Evolutionary conservation across 1,140 invertebrate species (phyloP).

Genomic region (Micrasema minimum): DNA sequence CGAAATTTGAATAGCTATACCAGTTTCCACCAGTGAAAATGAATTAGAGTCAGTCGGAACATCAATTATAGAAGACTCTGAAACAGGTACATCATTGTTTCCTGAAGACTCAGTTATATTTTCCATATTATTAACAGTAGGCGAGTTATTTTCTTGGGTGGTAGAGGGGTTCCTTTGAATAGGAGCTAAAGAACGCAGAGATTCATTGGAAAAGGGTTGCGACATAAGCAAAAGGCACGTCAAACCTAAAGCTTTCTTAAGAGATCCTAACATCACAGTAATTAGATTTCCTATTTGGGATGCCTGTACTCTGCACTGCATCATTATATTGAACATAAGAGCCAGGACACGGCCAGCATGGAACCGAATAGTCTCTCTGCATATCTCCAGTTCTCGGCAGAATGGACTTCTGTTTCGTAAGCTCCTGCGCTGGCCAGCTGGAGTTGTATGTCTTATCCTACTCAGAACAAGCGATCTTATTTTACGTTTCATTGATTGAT

Average conservation of each 20-base stretch:
- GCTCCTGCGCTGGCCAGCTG: constrained; percentile 53
- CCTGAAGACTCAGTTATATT: neutral
- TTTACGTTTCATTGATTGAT: constrained; percentile 57
- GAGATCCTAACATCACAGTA: constrained; percentile 62
- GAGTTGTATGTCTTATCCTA: constrained; percentile 55
- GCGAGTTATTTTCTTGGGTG: constrained; percentile 5
- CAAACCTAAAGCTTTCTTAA: constrained; percentile 63
- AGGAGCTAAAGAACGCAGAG: constrained; percentile 9
- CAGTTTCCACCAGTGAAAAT: constrained; percentile 32
- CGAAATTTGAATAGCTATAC: constrained; percentile 63
- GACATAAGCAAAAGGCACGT: constrained; percentile 64
- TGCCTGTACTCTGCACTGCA: constrained; percentile 64
- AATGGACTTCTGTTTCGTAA: constrained; percentile 49
- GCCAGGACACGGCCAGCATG: constrained; percentile 64
- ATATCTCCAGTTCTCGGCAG: constrained; percentile 60
- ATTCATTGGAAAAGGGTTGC: constrained; percentile 51
- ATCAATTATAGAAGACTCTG: constrained; percentile 1
- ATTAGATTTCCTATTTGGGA: constrained; percentile 62
- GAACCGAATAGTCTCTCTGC: constrained; percentile 63
- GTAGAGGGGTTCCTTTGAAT: neutral
- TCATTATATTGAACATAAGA: constrained; percentile 66
- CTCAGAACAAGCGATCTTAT: constrained; percentile 57
- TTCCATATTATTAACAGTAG: neutral
- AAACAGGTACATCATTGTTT: neutral
- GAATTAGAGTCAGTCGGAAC: neutral